Base-by-base conservation (phyloP, 2,888 invertebrate species). In the Patella depressa region DNA sequence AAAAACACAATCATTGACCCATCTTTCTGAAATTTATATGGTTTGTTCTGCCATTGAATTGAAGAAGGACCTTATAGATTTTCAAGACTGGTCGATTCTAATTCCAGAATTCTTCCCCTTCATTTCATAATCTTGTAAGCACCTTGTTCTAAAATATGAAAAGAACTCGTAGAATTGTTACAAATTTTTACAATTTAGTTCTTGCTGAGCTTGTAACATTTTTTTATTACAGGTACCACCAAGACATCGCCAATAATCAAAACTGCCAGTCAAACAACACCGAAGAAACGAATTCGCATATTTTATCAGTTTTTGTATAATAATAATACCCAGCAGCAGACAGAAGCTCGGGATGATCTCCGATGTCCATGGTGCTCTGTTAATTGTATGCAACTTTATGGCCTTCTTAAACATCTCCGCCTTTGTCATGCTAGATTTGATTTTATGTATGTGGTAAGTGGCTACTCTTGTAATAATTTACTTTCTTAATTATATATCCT, bases 361-460 rank as follows among this genome's bases (percentile, higher is more conserved):
- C 95, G 96, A 89, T 98, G 98, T 90, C 98, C 98, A 0, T 98
- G 98, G 98, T 98, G 98, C 91, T 96, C 96, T 9, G 93, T 98
- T 29, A 96, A 97, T 92, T 98, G 98, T 88, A 94, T 95, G 76
- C 94, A 95, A 57, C 93, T 98, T 34, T 97, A 97, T 92, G 95
- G 96, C 0, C 93, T 98, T 83, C 93, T 98, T 65, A 98, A 98
- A 91, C 98, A 98, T 91, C 94, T 98, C 77, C 97, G 98, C 91
- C 93, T 97, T 71, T 97, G 97, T 90, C 98, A 98, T 92, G 95
- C 97, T 3, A 94, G 98, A 86, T 98, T 98, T 92, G 96, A 96
- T 84, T 98, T 98, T 89, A 96, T 96, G 2, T 98, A 97, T 91
- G 95, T 95, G 91, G 96, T 96, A 89, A 94, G 95, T 93, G 59